A percentile compares a stretch with the other conserved stretches of the same genome.
Conservation (phyloP, 1,140 invertebrate species). For the Pseudomyrmex gracilis region DNA sequence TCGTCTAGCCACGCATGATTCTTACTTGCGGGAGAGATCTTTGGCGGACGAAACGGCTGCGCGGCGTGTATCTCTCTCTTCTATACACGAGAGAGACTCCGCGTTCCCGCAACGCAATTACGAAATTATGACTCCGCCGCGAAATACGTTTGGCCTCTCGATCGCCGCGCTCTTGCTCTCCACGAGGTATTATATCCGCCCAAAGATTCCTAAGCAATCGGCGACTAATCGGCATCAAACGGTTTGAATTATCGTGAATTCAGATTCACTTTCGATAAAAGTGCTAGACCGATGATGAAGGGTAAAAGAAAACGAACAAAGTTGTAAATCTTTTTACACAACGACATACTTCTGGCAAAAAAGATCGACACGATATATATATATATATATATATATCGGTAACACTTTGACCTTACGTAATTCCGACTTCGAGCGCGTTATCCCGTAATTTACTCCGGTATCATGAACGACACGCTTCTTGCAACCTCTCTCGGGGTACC, state of each 20-base stretch:
- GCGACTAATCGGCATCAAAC: constrained; percentile 4
- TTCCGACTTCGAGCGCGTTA: constrained; percentile 6
- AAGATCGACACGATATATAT: constrained; percentile 14
- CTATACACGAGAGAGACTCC: neutral
- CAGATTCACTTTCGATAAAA: neutral
- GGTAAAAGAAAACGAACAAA: neutral
- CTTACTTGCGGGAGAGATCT: neutral
- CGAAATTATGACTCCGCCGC: constrained; percentile 32
- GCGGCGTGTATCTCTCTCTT: neutral
- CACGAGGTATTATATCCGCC: constrained; percentile 16
- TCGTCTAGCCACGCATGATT: neutral
- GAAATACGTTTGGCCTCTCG: constrained; percentile 37
- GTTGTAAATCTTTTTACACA: neutral
- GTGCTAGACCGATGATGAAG: neutral
- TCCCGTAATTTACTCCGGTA: constrained; percentile 26
- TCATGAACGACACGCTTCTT: constrained; percentile 52
- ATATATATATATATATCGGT: constrained; percentile 17
- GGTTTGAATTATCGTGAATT: constrained; percentile 16
- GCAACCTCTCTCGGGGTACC: constrained; percentile 1
- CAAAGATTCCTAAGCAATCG: neutral
- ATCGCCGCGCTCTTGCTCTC: constrained; percentile 8
- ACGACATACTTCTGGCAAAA: neutral
- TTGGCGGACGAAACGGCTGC: constrained; percentile 13
- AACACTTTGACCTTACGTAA: constrained; percentile 28
- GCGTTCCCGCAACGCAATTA: constrained; percentile 36